phyloP scores from a whole-genome alignment of 2,888 invertebrate species.

The Polydrusus tereticollis region DNA sequence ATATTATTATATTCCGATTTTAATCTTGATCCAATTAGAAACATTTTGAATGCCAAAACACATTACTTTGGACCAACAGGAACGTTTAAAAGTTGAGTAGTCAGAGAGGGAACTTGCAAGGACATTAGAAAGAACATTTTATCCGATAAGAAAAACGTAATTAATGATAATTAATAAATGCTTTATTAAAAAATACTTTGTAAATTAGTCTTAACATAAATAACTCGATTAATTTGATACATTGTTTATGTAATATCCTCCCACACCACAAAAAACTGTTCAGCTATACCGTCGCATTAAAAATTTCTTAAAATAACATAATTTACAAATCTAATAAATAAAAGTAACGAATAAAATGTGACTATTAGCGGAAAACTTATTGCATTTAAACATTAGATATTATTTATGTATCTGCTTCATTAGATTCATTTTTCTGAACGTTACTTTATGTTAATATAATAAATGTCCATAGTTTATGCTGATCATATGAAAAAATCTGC shows the following conservation, averaged over 20 bases:
- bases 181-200: not conserved
- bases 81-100: too few species aligned
- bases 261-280: conserved; percentile 15
- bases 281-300: not conserved
- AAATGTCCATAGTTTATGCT: conserved; percentile 26
- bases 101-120: too few species aligned
- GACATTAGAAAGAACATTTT: too few species aligned
- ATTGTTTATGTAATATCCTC: conserved; percentile 9
- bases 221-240: not conserved
- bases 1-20: too few species aligned
- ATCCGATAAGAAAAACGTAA: too few species aligned
- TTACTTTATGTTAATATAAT: conserved; percentile 13
- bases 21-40: too few species aligned
- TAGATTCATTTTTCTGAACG: not conserved
- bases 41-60: too few species aligned
- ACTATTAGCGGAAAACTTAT: conserved; percentile 29
- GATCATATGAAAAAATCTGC: not conserved
- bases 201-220: not conserved
- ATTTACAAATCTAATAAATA: conserved; percentile 12
- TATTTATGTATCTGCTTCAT: conserved; percentile 19
- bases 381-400: conserved; percentile 1
- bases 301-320: conserved; percentile 15
- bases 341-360: conserved; percentile 12
- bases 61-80: too few species aligned
- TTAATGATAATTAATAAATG: too few species aligned